Evolutionary conservation across 2,888 invertebrate genomes (phyloP), one percentile per base, ranked within the genome.

Genomic region (Sphaerophoria taeniata): DNA sequence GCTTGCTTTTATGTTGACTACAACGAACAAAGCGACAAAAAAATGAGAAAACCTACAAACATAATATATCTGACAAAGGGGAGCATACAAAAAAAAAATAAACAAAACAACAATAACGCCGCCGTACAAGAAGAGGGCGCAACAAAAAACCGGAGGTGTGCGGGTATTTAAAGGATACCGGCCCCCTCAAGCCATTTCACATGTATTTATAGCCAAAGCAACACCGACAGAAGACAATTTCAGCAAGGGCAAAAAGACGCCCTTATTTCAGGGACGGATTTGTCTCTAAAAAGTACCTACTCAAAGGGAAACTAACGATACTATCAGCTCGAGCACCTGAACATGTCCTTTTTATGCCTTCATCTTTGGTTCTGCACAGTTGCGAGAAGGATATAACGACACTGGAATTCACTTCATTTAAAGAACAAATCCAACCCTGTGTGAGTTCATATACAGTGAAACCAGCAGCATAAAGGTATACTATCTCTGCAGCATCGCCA

Each of bases 131-230:
- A 76, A 56, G 56, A 72, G 84, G 72, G 72, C 67, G 79, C 75
- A 78, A 75, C 74, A 71, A 67, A 24, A 24, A 53, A 80, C 76
- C 53, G 63, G 63, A 70, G 76, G 81, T 85, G 76, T 76, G 51
- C 16, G 36, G 31, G 55, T 55, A 76, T 73, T 82, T 82, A 82
- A 69, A 82, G 77, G 63, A 71, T 75, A 60, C 74, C 67, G 24
- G 24, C 67, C 43, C 84, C 60, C 65, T 63, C 33, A 34, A 67
- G 51, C 70, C 74, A 72, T 79, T 24, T 60, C 67, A 67, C 75
- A 79, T 79, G 65, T 84, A 79, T 83, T 83, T 78, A 78, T 83
- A 83, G 73, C 78, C 73, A 78, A 70, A 82, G 61, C 43, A 80
- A 45, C 67, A 61, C 39, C 47, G 65, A 47, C 67, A 51, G 39